Conservation (phyloP, 2,888 invertebrate genomes). For the Matsumyia berberina region DNA sequence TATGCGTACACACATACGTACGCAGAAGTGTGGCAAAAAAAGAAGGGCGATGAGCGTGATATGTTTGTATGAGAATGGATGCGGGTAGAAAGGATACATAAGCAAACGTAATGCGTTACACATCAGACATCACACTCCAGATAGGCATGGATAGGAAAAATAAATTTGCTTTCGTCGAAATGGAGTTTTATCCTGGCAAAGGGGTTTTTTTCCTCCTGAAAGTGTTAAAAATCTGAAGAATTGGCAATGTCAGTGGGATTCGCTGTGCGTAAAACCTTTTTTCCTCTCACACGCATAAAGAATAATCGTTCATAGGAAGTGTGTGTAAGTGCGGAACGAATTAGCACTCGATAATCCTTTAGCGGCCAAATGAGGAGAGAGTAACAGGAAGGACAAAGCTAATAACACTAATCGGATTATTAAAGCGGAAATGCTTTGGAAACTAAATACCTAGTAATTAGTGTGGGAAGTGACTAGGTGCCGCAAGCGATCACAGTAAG, state of each 20-base stretch:
- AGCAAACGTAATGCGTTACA: slow-evolving; percentile 5
- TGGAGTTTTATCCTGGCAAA: slow-evolving; percentile 1
- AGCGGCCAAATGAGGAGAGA: slow-evolving; percentile 11
- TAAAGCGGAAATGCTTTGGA: not conserved
- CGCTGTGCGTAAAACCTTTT: not conserved
- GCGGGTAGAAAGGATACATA: not conserved
- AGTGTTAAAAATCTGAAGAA: slow-evolving; percentile 28
- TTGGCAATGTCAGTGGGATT: not conserved
- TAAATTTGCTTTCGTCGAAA: slow-evolving; percentile 26
- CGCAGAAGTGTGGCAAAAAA: not conserved
- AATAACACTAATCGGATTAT: slow-evolving; percentile 51
- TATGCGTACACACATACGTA: not conserved
- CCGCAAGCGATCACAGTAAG: too few species aligned
- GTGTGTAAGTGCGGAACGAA: slow-evolving; percentile 24
- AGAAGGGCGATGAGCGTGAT: not conserved
- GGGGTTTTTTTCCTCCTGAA: not conserved
- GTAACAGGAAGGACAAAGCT: slow-evolving; percentile 34
- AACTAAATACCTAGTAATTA: not conserved
- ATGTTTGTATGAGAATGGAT: not conserved
- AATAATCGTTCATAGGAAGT: slow-evolving; percentile 41
- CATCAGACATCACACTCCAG: slow-evolving; percentile 33
- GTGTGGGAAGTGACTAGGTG: not conserved
- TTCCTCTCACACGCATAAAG: not conserved
- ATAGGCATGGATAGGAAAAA: slow-evolving; percentile 13
- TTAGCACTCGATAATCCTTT: slow-evolving; percentile 30